These are phyloP conservation scores for Agapornis canus DNA, from an alignment of 2,797 vertebrate species.

Conservation along the genomic window DNA sequence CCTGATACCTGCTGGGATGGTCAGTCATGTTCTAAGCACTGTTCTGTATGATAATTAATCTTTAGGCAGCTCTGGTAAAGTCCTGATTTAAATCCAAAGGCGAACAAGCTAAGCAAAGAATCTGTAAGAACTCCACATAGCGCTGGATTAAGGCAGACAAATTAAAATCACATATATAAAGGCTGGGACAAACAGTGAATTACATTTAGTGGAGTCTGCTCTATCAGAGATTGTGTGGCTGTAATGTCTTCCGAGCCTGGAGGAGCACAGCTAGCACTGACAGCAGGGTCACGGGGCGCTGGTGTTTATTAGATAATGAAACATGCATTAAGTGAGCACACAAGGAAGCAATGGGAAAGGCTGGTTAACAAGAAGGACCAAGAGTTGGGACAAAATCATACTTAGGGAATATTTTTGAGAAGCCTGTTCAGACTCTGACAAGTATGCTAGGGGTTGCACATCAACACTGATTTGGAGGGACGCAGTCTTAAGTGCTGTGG, in stretches of 20 bases:
- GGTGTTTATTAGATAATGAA: background rate
- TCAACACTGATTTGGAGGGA: background rate
- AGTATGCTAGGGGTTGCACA: background rate
- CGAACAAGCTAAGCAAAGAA: background rate
- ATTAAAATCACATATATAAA: background rate
- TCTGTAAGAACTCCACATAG: background rate
- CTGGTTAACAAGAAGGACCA: background rate
- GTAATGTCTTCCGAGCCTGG: background rate
- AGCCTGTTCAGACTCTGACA: background rate
- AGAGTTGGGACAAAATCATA: background rate
- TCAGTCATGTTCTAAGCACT: background rate
- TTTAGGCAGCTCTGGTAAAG: background rate
- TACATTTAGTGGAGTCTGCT: background rate
- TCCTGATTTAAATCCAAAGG: conserved; percentile 16
- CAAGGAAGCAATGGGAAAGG: background rate
- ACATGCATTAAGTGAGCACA: background rate
- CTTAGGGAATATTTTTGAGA: background rate
- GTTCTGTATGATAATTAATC: conserved; percentile 14
- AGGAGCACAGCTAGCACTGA: background rate
- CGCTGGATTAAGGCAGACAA: background rate
- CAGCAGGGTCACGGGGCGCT: background rate
- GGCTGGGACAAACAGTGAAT: background rate
- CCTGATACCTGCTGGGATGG: conserved; percentile 9
- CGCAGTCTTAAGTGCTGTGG: background rate
- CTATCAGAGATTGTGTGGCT: background rate